Percentiles rank a stretch among this genome's conserved stretches.
Evolutionary conservation across 2,113 vertebrate genomes (phyloP).

Genomic region (Clarias gariepinus): DNA sequence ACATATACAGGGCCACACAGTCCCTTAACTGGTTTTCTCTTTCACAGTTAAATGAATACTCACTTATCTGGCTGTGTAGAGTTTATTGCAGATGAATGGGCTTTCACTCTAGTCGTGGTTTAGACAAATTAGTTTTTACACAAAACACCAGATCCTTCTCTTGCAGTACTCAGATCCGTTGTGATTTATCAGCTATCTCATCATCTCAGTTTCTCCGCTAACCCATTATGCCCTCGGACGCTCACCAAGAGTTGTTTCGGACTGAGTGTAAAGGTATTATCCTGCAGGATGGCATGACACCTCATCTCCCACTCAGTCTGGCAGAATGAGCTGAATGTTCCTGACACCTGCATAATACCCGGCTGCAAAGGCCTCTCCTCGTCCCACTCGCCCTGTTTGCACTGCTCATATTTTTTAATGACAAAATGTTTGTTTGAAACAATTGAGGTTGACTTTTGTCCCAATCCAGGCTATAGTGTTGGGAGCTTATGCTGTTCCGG

Average conservation of each 20-base stretch:
- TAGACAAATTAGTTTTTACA: background rate
- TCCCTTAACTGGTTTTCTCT: background rate
- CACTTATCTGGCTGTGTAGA: background rate
- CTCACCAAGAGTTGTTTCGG: slow-evolving; percentile 51
- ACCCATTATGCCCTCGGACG: background rate
- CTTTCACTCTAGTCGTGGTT: background rate
- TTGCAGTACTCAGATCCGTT: background rate
- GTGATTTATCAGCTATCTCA: background rate
- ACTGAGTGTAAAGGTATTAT: slow-evolving; percentile 73
- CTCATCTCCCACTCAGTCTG: slow-evolving; percentile 59
- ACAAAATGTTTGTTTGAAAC: slow-evolving; percentile 90
- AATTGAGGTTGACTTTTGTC: slow-evolving; percentile 84
- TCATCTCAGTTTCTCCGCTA: background rate
- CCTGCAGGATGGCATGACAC: slow-evolving; percentile 81
- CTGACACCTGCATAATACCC: slow-evolving; percentile 85
- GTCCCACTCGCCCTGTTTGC: slow-evolving; percentile 81
- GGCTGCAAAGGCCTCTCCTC: slow-evolving; percentile 76
- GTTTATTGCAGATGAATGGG: background rate
- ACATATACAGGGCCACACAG: slow-evolving; percentile 10
- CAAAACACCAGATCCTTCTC: background rate
- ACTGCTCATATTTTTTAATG: slow-evolving; percentile 87
- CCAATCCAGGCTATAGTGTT: slow-evolving; percentile 85
- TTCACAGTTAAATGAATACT: slow-evolving; percentile 10
- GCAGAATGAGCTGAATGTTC: slow-evolving; percentile 80
- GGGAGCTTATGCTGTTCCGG: slow-evolving; percentile 90